A percentile compares a stretch with the other conserved stretches of the same genome.
These are phyloP conservation scores for Plecturocebus donacophilus DNA, from an alignment of 2,113 vertebrate genomes.

Conservation along the genomic window DNA sequence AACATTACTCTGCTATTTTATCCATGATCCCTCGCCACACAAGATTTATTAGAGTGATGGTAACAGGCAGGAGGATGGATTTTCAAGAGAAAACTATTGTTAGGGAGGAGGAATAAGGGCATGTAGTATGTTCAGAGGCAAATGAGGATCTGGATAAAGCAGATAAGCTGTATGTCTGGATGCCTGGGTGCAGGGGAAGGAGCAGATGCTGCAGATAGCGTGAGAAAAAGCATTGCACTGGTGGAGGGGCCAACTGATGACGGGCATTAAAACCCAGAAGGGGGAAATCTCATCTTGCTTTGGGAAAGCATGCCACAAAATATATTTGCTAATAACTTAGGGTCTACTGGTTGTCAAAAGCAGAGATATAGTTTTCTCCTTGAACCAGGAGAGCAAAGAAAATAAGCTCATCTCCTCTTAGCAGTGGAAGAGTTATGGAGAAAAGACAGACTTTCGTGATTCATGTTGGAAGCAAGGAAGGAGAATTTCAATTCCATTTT, in stretches of 20 bases:
- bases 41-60: neutral
- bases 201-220: neutral
- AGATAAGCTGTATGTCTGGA: rapidly evolving
- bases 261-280: neutral
- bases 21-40: neutral
- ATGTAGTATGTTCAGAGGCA: neutral
- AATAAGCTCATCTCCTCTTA: neutral
- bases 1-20: neutral
- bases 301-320: neutral
- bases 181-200: too few species aligned
- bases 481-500: neutral
- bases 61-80: neutral
- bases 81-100: neutral
- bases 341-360: neutral
- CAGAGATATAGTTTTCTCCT: conserved; percentile 41
- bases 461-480: neutral
- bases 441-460: neutral
- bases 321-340: conserved; percentile 28
- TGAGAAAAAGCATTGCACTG: neutral
- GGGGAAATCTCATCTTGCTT: neutral
- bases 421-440: conserved; percentile 8
- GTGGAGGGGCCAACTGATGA: too few species aligned
- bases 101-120: neutral
- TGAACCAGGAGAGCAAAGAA: conserved; percentile 49
- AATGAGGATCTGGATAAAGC: neutral